These are phyloP conservation scores for Setipinna tenuifilis DNA, from an alignment of 2,797 vertebrate species.

Conservation along the genomic window DNA sequence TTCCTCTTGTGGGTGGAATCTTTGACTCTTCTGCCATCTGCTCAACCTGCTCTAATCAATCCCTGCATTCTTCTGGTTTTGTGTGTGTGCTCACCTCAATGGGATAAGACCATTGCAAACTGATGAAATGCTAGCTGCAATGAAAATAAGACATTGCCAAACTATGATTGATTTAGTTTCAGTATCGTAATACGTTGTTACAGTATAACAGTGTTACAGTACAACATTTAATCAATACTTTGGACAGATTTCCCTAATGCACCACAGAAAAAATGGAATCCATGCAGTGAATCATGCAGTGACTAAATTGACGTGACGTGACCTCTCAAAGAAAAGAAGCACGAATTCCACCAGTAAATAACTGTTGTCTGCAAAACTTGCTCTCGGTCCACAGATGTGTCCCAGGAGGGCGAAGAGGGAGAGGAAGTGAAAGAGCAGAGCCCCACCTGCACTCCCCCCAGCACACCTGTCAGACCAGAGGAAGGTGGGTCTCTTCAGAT, in stretches of 20 bases:
- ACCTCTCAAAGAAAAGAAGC: background rate
- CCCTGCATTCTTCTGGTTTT: constrained; percentile 37
- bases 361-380: background rate
- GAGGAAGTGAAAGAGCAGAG: constrained; percentile 78
- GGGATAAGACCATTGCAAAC: background rate
- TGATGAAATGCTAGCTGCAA: background rate
- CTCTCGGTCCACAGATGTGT: constrained; percentile 56
- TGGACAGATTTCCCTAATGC: background rate
- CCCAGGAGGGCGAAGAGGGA: constrained; percentile 65
- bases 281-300: background rate
- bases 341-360: background rate
- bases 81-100: constrained; percentile 21
- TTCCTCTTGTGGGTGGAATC: constrained; percentile 31
- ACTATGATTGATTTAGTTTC: background rate
- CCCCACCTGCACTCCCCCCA: constrained; percentile 85
- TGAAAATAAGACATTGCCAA: background rate
- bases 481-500: constrained; percentile 83
- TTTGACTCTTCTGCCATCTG: constrained; percentile 33
- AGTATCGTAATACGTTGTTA: background rate
- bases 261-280: background rate
- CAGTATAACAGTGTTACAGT: background rate
- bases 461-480: constrained; percentile 86
- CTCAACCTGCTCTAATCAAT: constrained; percentile 45
- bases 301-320: background rate
- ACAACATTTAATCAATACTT: background rate